phyloP scores from a whole-genome alignment of 2,113 vertebrate species.

The Heterotilapia buettikoferi region DNA sequence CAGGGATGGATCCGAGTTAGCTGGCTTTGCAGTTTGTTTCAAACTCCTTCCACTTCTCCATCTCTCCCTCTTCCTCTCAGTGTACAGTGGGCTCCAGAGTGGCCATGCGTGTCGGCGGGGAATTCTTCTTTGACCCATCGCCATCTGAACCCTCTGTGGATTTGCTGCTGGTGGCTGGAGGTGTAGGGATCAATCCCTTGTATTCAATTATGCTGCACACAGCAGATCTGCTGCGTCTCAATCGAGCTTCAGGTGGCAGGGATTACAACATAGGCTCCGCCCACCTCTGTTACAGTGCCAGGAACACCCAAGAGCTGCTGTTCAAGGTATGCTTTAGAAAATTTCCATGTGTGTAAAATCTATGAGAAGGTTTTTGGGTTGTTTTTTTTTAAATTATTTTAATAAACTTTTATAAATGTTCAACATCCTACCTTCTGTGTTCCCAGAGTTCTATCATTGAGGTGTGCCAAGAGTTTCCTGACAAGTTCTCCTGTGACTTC shows the following conservation, averaged over 20 bases:
- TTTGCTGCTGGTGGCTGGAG: slow-evolving; percentile 88
- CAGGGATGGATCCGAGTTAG: not conserved
- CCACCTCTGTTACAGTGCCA: slow-evolving; percentile 87
- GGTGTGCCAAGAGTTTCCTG: slow-evolving; percentile 79
- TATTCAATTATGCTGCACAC: slow-evolving; percentile 89
- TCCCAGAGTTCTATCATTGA: slow-evolving; percentile 78
- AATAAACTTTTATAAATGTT: not conserved
- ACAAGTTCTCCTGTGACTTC: slow-evolving; percentile 82
- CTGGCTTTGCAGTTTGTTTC: not conserved
- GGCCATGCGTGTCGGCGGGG: slow-evolving; percentile 84
- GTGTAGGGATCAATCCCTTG: slow-evolving; percentile 93
- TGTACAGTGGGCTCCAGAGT: slow-evolving; percentile 81
- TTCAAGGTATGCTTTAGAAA: slow-evolving; percentile 77
- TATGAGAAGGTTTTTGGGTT: not conserved
- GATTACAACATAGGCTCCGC: slow-evolving; percentile 70
- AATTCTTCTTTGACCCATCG: slow-evolving; percentile 90
- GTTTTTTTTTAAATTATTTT: rapidly evolving
- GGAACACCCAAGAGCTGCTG: slow-evolving; percentile 81
- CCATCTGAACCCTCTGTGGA: slow-evolving; percentile 78
- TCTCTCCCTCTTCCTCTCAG: slow-evolving; percentile 50
- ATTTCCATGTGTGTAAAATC: not conserved
- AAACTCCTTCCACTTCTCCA: not conserved
- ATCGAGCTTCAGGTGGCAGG: slow-evolving; percentile 28
- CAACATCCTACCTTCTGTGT: not conserved
- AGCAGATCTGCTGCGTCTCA: slow-evolving; percentile 75